Conservation (phyloP, 2,888 invertebrate genomes). For the Rotaria socialis region DNA sequence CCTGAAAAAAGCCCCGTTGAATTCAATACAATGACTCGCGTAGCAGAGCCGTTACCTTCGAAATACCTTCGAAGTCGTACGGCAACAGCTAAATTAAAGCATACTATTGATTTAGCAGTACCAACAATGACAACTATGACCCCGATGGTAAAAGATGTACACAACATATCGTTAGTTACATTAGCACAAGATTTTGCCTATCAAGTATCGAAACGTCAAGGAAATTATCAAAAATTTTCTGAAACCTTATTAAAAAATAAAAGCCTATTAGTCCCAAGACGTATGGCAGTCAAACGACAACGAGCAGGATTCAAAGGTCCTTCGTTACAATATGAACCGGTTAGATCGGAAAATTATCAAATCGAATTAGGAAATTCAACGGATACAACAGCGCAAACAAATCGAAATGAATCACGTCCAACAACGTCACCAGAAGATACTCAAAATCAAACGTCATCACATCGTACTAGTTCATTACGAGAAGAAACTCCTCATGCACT, state of each 20-base stretch:
- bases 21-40: not conserved
- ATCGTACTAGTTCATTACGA: not conserved
- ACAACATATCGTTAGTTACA: not conserved
- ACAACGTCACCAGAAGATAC: not conserved
- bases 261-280: not conserved
- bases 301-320: not conserved
- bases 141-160: not conserved
- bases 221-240: not conserved
- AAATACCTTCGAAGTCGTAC: not conserved
- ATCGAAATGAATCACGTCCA: not conserved
- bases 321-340: not conserved
- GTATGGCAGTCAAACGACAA: constrained; percentile 1
- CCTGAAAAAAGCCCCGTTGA: not conserved
- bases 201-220: not conserved
- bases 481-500: not conserved
- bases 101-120: not conserved
- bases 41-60: not conserved
- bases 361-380: not conserved
- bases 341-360: not conserved
- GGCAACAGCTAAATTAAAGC: not conserved
- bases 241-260: not conserved
- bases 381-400: not conserved
- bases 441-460: not conserved
- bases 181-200: not conserved
- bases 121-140: not conserved